Conservation (phyloP, 2,113 vertebrate species). For the Antennarius striatus region DNA sequence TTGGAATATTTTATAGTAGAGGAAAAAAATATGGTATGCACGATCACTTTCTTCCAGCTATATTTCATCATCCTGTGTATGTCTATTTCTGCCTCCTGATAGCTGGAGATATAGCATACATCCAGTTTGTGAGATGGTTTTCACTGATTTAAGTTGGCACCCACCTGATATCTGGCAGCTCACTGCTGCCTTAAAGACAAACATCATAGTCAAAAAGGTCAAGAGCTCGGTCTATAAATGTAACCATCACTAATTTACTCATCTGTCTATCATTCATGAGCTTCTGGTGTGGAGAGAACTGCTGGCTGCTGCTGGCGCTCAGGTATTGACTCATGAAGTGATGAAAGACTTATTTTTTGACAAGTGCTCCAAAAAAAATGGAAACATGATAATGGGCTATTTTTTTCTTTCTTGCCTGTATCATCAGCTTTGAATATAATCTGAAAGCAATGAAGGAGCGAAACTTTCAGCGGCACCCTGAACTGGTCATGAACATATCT, state of each 20-base stretch:
- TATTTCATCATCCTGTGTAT: conserved; percentile 17
- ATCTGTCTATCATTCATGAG: conserved; percentile 58
- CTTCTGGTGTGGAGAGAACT: conserved; percentile 34
- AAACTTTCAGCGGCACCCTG: conserved; percentile 23
- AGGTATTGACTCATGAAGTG: conserved; percentile 47
- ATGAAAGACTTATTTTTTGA: conserved; percentile 51
- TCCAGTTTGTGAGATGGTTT: conserved; percentile 52
- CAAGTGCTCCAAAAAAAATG: conserved; percentile 45
- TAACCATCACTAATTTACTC: conserved; percentile 73
- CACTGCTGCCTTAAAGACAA: conserved; percentile 54
- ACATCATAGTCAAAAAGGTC: conserved; percentile 68
- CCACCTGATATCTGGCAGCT: conserved; percentile 51
- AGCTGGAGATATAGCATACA: conserved; percentile 30
- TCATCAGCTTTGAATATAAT: conserved; percentile 37
- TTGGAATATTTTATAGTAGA: conserved; percentile 26
- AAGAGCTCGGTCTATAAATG: conserved; percentile 66
- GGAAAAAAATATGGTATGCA: conserved; percentile 25
- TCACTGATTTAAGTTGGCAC: conserved; percentile 62
- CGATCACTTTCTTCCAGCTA: not conserved
- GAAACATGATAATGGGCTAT: conserved; percentile 32
- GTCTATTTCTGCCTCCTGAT: conserved; percentile 32
- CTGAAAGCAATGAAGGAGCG: conserved; percentile 14
- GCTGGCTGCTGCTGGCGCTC: conserved; percentile 21
- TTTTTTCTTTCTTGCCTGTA: conserved; percentile 4
- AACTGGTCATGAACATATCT: not conserved